phyloP scores from a whole-genome alignment of 2,113 vertebrate genomes.

The Anhinga rufa region DNA sequence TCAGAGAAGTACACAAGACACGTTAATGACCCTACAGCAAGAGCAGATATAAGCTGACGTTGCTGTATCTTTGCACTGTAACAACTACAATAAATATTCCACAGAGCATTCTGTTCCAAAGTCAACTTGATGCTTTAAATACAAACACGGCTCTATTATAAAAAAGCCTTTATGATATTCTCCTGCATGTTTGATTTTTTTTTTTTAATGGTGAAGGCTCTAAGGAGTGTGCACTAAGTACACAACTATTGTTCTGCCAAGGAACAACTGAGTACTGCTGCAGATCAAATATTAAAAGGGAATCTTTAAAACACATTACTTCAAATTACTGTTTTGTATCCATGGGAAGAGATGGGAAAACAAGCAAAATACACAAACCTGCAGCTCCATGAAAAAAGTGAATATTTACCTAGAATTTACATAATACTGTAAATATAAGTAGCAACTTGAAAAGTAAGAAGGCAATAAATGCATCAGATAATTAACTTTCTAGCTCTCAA shows the following conservation, averaged over 20 bases:
- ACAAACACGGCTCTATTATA: not conserved
- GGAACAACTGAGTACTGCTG: not conserved
- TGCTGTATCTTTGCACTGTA: not conserved
- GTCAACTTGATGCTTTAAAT: not conserved
- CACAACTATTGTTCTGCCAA: not conserved
- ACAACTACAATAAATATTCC: not conserved
- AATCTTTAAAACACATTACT: not conserved
- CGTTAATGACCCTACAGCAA: not conserved
- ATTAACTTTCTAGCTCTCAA: not conserved
- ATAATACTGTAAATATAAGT: not conserved
- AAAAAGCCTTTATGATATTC: not conserved
- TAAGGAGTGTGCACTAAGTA: not conserved
- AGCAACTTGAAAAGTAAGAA: not conserved
- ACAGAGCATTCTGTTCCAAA: not conserved
- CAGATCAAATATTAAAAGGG: not conserved
- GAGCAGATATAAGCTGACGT: not conserved
- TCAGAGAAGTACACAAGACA: not conserved
- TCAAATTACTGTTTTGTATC: not conserved
- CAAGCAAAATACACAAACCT: not conserved
- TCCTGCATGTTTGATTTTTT: not conserved
- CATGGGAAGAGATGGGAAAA: not conserved
- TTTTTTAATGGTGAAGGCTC: not conserved
- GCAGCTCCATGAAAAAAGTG: not conserved
- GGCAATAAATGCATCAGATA: not conserved
- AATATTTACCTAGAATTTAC: not conserved